A percentile compares a stretch with the other conserved stretches of the same genome.
Evolutionary conservation across 1,140 invertebrate genomes (phyloP).

Genomic region (Capitella teleta): DNA sequence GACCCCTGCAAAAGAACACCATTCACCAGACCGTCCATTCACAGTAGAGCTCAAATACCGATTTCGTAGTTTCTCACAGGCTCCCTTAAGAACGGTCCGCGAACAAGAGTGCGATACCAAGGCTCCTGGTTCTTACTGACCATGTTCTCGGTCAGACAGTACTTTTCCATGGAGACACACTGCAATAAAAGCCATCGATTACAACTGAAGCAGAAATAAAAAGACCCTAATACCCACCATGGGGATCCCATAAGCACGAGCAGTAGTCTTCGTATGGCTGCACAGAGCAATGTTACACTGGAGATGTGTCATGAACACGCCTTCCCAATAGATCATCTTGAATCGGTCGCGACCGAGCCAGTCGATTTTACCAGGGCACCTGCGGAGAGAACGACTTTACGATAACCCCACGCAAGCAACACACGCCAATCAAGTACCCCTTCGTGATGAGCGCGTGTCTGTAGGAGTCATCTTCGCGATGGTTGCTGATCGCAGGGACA

Average conservation of each 20-base stretch:
- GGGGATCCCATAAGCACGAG: neutral
- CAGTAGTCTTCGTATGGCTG: neutral
- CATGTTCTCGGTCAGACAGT: conserved; percentile 1
- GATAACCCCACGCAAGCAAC: no score
- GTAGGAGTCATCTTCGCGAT: no score
- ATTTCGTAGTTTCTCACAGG: neutral
- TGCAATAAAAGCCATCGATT: neutral
- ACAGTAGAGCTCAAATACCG: neutral
- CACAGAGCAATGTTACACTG: neutral
- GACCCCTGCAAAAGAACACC: neutral
- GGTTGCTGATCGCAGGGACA: no score
- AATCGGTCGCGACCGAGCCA: no score
- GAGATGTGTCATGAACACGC: neutral
- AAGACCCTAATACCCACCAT: neutral
- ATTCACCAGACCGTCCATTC: neutral
- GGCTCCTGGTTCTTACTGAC: neutral
- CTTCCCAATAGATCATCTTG: conserved; percentile 1
- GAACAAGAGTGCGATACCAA: neutral
- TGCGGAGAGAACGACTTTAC: no score
- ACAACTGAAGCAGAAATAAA: neutral
- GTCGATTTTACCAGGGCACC: no score
- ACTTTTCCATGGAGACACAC: neutral
- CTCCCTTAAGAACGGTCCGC: neutral
- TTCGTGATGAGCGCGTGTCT: no score
- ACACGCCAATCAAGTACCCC: no score